Percentiles rank a stretch among this genome's conserved stretches.
Conservation (phyloP, 2,797 vertebrate species). For the Myotis pilosus region DNA sequence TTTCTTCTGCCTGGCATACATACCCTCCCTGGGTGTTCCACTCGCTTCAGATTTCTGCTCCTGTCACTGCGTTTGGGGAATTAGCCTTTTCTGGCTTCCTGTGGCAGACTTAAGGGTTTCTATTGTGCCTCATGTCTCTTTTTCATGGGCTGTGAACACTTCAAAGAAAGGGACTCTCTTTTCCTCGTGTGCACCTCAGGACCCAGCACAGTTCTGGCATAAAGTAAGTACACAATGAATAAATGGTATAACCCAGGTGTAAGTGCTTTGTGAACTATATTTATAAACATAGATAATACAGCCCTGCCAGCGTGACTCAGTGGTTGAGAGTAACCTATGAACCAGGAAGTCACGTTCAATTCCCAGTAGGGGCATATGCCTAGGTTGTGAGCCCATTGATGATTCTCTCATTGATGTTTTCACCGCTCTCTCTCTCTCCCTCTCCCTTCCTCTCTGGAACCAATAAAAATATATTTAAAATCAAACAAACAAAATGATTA, state of each 20-base stretch:
- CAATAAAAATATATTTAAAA: no score
- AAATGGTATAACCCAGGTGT: background rate
- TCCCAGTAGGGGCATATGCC: no score
- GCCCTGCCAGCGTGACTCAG: background rate
- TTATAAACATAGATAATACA: background rate
- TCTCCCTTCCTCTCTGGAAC: no score
- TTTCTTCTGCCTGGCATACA: background rate
- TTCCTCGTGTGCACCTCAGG: slow-evolving; percentile 30
- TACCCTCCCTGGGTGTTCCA: background rate
- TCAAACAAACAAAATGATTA: no score
- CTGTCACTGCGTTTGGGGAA: background rate
- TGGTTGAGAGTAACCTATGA: no score
- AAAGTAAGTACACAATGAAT: slow-evolving; percentile 19
- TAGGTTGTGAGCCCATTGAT: no score
- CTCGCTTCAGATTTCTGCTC: slow-evolving; percentile 2
- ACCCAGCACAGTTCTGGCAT: background rate
- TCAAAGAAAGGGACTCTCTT: slow-evolving; percentile 21
- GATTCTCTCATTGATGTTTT: no score
- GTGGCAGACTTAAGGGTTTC: background rate
- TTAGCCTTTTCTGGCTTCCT: slow-evolving; percentile 24
- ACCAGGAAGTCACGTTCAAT: no score
- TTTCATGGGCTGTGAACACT: slow-evolving; percentile 6
- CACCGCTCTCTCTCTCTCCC: no score
- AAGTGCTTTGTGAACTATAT: background rate
- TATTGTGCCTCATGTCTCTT: background rate